Evolutionary conservation across 2,797 vertebrate genomes (phyloP), one percentile per base, ranked within the genome.

Genomic region (Chelidonichthys spinosus): DNA sequence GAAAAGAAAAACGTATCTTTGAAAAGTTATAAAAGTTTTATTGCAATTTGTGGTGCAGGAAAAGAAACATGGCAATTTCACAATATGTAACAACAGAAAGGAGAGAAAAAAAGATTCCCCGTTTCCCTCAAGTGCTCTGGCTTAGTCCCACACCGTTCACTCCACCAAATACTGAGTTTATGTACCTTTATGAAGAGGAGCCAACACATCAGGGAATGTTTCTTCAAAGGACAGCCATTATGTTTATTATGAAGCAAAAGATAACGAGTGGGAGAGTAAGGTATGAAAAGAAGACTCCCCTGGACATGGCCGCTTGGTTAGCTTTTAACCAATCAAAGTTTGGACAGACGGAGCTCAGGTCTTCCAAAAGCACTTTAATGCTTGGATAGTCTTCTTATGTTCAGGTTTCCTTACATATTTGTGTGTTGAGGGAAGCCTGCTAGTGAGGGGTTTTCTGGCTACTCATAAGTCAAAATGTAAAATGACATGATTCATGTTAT

Each of bases 1-100:
- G 42, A 72, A 69, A 42, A 25, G 8, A 58, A 1, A 77, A 68
- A 61, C 56, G 3, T 59, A 35, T 63, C 92, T 81, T 79, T 89
- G 81, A 92, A 93, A 94, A 92, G 87, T 91, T 90, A 92, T 71
- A 93, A 95, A 93, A 91, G 72, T 87, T 93, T 95, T 94, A 94
- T 94, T 95, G 91, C 87, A 89, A 84, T 89, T 90, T 74, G 69
- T 83, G 83, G 58, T 17, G 72, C 85, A 86, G 66, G 77, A 88
- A 85, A 85, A 44, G 85, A 80, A 77, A 89, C 60, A 81, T 32
- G 37, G 5, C 43, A 44, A 52, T 62, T 83, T 82, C 36, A 86
- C 75, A 82, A 79, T 43, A 64, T 36, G 37, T 58, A 74, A 79
- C 55, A 80, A 72, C 60, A 61, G 46, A 63, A 54, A 59, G 10